Evolutionary conservation across 1,140 invertebrate genomes (phyloP), one percentile per base, ranked within the genome.

Genomic region (Doryteuthis pealeii): DNA sequence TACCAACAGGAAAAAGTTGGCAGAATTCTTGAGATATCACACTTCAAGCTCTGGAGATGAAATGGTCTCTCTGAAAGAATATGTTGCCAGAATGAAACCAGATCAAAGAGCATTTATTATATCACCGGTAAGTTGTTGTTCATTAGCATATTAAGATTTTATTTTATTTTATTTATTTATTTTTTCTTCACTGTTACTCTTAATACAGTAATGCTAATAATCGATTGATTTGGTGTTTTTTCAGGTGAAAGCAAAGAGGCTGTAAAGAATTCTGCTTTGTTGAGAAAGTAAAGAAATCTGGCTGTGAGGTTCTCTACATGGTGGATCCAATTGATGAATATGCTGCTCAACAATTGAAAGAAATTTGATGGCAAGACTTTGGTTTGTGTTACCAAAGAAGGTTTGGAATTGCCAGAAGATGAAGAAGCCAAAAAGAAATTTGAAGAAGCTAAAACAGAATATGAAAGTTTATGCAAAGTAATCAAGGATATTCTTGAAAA

Each of bases 211-310:
- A 86, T 84, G 97, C 81, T 96, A 99, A 87, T 95, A 91, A 89
- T 94, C 92, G 82, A 97, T 99, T 72, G 94, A 94, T 84, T 97
- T 99, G 26, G 92, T 94, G 81, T n/a, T n/a, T n/a, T n/a, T n/a
- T n/a, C n/a, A n/a, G n/a, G n/a, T n/a, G n/a, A n/a, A n/a, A n/a
- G n/a, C n/a, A n/a, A n/a, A n/a, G n/a, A n/a, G n/a, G n/a, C n/a
- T n/a, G n/a, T n/a, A n/a, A n/a, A n/a, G n/a, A 96, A 96, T 89
- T 99, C 96, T 49, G 94, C 97, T 99, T 99, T 85, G 97, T 99
- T 76, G 98, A 99, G 89, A 90, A 95, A 74, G 95, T 99, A 0
- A 96, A 95, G 92, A 99, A 97, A 91, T 99, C 18, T 99, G n/a
- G n/a, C n/a, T n/a, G n/a, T n/a, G n/a, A n/a, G n/a, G n/a, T n/a